Base-by-base conservation (phyloP, 2,888 invertebrate genomes). In the Microdon myrmicae region DNA sequence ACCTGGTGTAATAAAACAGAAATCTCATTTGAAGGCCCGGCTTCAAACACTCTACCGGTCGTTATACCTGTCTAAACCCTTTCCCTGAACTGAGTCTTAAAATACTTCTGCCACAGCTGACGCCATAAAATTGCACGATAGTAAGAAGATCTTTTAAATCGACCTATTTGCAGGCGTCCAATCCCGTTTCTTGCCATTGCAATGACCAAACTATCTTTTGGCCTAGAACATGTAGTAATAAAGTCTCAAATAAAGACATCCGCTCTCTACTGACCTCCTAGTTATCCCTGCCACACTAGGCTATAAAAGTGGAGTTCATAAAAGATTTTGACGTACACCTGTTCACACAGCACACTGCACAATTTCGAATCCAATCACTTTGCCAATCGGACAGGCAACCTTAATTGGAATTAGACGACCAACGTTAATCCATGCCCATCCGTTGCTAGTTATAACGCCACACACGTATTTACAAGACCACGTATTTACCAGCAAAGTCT, bases 321-420 rank as follows among this genome's bases (percentile, higher is more conserved):
- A 56, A 60, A 55, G 14, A 8, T 28, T 45, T 43, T 58, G 64
- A 64, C 56, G 64, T 56, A 56, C 64, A 64, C 58, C n/a, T n/a
- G n/a, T n/a, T n/a, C n/a, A n/a, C n/a, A n/a, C n/a, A n/a, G n/a
- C n/a, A n/a, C n/a, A n/a, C n/a, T n/a, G n/a, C n/a, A n/a, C 23
- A 14, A 22, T 25, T 29, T 47, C 29, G 32, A 47, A 53, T 29
- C 47, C 64, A 64, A 64, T 64, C 64, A 64, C 64, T 58, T 64
- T 38, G 20, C 55, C 38, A 53, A 59, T 53, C 39, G 45, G 25
- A n/a, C n/a, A n/a, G 41, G 29, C 37, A 64, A 47, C 64, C 64
- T 58, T 58, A 64, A 64, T 64, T 64, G 64, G 64, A 38, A 64
- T 64, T 58, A 64, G 58, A 47, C 56, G 58, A 58, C 45, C 58